Evolutionary conservation across 2,113 vertebrate genomes (phyloP).

Genomic region (Urocolius indicus): DNA sequence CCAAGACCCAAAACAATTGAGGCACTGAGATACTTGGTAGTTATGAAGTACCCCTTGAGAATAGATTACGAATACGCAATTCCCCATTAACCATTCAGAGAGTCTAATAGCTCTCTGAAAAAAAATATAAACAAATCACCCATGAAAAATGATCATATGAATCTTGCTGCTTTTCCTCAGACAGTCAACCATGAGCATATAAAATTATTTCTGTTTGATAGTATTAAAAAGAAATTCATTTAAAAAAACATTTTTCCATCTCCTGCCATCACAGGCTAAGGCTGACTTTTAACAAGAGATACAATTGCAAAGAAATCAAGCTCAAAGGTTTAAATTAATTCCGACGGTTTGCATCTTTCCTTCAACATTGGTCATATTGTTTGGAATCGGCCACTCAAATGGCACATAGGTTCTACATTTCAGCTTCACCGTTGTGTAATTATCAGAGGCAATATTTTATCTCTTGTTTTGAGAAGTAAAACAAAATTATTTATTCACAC

Average conservation of each 20-base stretch:
- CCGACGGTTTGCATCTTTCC: neutral
- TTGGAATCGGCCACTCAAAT: neutral
- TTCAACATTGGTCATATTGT: fast-evolving
- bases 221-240: neutral
- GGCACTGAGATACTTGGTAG: neutral
- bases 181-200: neutral
- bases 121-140: neutral
- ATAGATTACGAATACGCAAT: neutral
- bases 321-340: neutral
- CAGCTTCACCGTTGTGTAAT: neutral
- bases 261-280: neutral
- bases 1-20: neutral
- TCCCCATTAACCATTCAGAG: neutral
- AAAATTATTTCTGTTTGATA: neutral
- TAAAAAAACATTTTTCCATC: neutral
- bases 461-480: neutral
- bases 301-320: neutral
- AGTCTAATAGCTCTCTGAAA: neutral
- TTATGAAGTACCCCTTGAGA: neutral
- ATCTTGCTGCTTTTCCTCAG: neutral
- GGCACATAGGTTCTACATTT: neutral
- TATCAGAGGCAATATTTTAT: neutral
- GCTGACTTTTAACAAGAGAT: neutral
- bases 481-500: neutral
- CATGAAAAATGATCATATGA: neutral